Conservation (phyloP, 2,888 invertebrate species). For the Hartigia nigra region DNA sequence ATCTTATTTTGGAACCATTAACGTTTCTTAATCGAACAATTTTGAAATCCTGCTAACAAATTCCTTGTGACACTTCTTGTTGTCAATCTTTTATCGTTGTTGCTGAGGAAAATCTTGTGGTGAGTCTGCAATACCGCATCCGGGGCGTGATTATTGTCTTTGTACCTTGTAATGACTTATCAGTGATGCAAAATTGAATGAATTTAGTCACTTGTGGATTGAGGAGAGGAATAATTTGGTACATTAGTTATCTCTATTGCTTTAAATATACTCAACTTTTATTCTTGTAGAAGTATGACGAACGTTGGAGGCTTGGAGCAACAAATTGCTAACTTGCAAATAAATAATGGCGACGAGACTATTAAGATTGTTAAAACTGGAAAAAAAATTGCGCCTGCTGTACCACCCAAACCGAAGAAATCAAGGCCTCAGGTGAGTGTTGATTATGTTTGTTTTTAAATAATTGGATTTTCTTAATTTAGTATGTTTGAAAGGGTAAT, state of each 20-base stretch:
- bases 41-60: background rate
- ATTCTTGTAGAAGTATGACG: conserved; percentile 47
- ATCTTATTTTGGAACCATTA: background rate
- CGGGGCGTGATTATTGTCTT: background rate
- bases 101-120: background rate
- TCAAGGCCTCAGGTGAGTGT: conserved; percentile 69
- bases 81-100: background rate
- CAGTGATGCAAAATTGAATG: background rate
- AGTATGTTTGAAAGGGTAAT: background rate
- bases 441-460: background rate
- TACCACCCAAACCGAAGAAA: conserved; percentile 82
- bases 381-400: conserved; percentile 80
- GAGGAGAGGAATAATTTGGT: background rate
- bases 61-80: background rate
- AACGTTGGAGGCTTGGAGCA: conserved; percentile 76
- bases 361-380: conserved; percentile 58
- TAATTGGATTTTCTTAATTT: conserved; percentile 5
- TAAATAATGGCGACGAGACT: conserved; percentile 68
- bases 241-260: background rate
- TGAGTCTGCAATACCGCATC: background rate
- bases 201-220: background rate
- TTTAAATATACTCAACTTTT: background rate
- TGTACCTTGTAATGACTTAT: background rate
- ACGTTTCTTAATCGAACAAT: background rate
- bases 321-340: conserved; percentile 76